Evolutionary conservation across 2,113 vertebrate species (phyloP).

Genomic region (Micronycteris hirsuta): DNA sequence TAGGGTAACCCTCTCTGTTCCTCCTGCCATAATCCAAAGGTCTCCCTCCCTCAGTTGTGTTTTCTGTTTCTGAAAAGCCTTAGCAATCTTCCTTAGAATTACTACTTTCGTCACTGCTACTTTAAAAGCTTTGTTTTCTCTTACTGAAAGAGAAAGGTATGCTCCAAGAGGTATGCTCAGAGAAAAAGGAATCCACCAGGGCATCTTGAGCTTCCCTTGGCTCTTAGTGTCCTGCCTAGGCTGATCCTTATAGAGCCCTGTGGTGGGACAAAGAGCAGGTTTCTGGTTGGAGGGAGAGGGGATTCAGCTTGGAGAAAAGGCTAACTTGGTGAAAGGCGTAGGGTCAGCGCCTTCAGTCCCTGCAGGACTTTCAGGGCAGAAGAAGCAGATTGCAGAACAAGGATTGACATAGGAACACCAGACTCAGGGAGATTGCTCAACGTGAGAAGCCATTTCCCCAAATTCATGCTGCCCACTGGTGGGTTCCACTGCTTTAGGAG

Average conservation of each 20-base stretch:
- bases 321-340: background rate
- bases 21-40: background rate
- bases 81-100: background rate
- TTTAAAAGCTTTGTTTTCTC: slow-evolving; percentile 5
- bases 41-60: background rate
- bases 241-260: background rate
- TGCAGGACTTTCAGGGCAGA: background rate
- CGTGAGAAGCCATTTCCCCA: background rate
- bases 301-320: background rate
- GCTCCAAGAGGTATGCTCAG: too few relatives aligned
- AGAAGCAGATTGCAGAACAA: background rate
- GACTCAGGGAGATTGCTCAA: background rate
- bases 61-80: background rate
- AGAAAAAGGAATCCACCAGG: background rate
- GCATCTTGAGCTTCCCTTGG: background rate
- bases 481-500: background rate
- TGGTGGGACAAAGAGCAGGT: background rate
- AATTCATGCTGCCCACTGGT: background rate
- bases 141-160: too few relatives aligned
- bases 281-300: background rate
- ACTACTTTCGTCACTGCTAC: background rate
- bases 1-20: background rate
- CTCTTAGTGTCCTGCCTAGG: background rate
- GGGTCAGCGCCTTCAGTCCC: background rate
- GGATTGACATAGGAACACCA: background rate